phyloP scores from a whole-genome alignment of 2,113 vertebrate species.

The Cairina moschata region DNA sequence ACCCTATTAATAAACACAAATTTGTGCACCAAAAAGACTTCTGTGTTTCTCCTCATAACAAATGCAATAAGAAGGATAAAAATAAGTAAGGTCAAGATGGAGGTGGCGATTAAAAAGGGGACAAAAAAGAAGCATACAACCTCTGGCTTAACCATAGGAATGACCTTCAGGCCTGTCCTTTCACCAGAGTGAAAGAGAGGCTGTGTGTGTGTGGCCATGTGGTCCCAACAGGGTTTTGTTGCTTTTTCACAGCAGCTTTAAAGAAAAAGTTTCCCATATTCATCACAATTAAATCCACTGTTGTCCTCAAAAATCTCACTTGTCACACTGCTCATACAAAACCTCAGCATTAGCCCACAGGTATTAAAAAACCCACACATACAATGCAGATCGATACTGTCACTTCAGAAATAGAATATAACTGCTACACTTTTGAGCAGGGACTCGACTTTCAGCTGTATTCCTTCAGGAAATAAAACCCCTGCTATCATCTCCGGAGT shows the following conservation, averaged over 20 bases:
- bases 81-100: neutral
- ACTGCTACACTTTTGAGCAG: neutral
- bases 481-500: neutral
- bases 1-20: neutral
- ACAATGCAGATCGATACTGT: neutral
- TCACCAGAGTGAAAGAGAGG: neutral
- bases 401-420: neutral
- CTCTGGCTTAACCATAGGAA: neutral
- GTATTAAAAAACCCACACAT: neutral
- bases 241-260: neutral
- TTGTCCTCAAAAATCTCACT: neutral
- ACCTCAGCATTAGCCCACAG: neutral
- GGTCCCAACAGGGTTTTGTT: neutral
- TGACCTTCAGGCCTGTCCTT: neutral
- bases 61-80: neutral
- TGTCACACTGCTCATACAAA: neutral
- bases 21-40: neutral
- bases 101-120: neutral
- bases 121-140: neutral
- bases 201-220: fast-evolving
- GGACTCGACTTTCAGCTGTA: neutral
- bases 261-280: neutral
- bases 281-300: neutral
- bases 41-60: neutral
- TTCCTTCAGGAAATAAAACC: neutral